Percentiles rank a stretch among this genome's conserved stretches.
phyloP scores from a whole-genome alignment of 2,797 vertebrate genomes.

The Sebastes kiyomatsui region DNA sequence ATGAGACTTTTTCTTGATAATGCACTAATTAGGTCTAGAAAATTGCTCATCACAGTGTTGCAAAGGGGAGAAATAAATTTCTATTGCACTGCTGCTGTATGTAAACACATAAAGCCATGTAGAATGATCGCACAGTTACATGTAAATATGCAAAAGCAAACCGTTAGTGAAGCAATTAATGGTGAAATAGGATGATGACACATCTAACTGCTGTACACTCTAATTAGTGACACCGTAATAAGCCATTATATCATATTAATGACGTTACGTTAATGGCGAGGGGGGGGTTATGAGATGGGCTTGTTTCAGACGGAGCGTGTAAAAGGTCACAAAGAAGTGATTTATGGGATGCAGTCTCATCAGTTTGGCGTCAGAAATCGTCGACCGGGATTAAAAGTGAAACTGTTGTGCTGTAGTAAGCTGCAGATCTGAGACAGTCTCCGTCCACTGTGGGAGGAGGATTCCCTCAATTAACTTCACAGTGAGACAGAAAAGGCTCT shows the following conservation, averaged over 20 bases:
- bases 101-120: not conserved
- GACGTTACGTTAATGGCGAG: slow-evolving; percentile 38
- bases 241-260: slow-evolving; percentile 74
- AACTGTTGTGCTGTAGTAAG: slow-evolving; percentile 35
- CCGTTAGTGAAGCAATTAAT: slow-evolving; percentile 58
- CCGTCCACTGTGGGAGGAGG: slow-evolving; percentile 58
- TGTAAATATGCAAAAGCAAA: slow-evolving; percentile 65
- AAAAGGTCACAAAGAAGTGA: slow-evolving; percentile 71
- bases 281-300: slow-evolving; percentile 21
- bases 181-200: slow-evolving; percentile 45
- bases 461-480: slow-evolving; percentile 79
- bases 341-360: slow-evolving; percentile 58
- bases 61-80: not conserved
- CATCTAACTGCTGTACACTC: slow-evolving; percentile 64
- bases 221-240: slow-evolving; percentile 76
- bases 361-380: slow-evolving; percentile 46
- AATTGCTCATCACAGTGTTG: not conserved
- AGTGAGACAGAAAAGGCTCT: slow-evolving; percentile 65
- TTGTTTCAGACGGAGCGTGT: slow-evolving; percentile 28
- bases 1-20: slow-evolving; percentile 25
- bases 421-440: slow-evolving; percentile 48
- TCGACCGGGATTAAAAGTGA: slow-evolving; percentile 61
- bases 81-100: slow-evolving; percentile 1
- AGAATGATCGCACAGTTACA: slow-evolving; percentile 36
- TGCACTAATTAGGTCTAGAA: slow-evolving; percentile 30